Percentiles rank a stretch among this genome's conserved stretches.
Conservation (phyloP, 2,113 vertebrate genomes). For the Thomomys bottae region DNA sequence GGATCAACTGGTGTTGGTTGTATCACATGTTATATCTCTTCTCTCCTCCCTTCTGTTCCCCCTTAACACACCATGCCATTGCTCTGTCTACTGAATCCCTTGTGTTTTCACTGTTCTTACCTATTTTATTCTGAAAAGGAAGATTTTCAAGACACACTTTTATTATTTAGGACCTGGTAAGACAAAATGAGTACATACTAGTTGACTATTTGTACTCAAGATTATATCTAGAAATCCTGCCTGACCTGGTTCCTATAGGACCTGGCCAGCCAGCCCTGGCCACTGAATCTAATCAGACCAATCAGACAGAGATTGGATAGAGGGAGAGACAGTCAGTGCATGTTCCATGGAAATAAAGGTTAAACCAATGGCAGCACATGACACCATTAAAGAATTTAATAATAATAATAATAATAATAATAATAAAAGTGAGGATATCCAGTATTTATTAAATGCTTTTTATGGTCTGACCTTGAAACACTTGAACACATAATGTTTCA, state of each 20-base stretch:
- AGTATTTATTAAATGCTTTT: neutral
- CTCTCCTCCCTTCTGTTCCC: no score
- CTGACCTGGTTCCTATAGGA: neutral
- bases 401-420: neutral
- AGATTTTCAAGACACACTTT: neutral
- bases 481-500: no score
- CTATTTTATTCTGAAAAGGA: constrained; percentile 7
- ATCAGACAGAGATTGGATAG: neutral
- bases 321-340: neutral
- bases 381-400: neutral
- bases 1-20: neutral
- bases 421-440: neutral
- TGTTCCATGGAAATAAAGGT: neutral
- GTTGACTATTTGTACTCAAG: neutral
- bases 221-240: neutral
- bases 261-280: no score
- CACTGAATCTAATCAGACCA: neutral
- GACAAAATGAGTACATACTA: neutral
- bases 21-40: accelerated
- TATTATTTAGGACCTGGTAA: neutral
- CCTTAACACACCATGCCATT: no score
- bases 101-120: neutral
- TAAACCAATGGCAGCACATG: neutral
- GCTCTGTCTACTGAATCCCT: neutral
- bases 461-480: neutral